These are phyloP conservation scores for Microtus ochrogaster DNA, from an alignment of 2,113 vertebrate species.

Conservation along the genomic window DNA sequence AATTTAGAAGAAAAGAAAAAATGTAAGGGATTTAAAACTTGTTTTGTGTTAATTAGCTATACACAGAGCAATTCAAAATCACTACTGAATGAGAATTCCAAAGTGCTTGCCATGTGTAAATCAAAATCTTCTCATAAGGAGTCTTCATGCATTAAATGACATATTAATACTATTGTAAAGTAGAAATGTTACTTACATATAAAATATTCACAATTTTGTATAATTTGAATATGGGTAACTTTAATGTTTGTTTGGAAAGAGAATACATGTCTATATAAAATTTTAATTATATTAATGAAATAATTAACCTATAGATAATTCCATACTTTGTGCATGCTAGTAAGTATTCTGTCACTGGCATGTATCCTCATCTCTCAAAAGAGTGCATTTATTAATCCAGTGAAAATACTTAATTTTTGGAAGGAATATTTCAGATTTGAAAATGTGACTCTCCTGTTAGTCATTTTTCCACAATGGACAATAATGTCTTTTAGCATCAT, in stretches of 20 bases:
- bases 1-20: slow-evolving; percentile 71
- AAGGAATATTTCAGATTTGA: background rate
- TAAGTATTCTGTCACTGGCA: background rate
- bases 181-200: background rate
- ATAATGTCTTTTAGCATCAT: background rate
- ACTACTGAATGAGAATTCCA: slow-evolving; percentile 42
- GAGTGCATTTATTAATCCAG: background rate
- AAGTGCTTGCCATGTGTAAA: slow-evolving; percentile 64
- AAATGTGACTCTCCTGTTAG: background rate
- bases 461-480: background rate
- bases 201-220: background rate
- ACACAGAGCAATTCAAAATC: slow-evolving; percentile 63
- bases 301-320: background rate
- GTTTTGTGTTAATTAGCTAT: slow-evolving; percentile 68
- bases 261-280: background rate
- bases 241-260: background rate
- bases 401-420: background rate
- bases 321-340: background rate
- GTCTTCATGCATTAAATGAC: slow-evolving; percentile 32
- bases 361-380: background rate
- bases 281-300: background rate
- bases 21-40: slow-evolving; percentile 64
- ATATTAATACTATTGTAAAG: slow-evolving; percentile 47
- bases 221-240: background rate
- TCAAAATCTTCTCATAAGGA: slow-evolving; percentile 43